These are phyloP conservation scores for Hassar affinis DNA, from an alignment of 2,113 vertebrate species.

Conservation along the genomic window DNA sequence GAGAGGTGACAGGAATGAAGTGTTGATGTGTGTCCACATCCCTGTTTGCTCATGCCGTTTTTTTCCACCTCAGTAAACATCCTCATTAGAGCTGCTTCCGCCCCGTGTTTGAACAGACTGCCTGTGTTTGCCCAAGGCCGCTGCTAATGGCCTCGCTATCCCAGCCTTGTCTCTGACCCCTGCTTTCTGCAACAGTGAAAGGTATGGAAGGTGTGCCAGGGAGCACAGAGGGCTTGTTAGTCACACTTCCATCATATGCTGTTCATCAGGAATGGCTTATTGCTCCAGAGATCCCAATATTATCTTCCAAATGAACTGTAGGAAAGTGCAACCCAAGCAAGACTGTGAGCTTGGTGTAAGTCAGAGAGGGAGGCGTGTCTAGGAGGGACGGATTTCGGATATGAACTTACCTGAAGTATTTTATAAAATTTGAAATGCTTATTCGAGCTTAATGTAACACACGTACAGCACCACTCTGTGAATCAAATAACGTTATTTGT, in stretches of 20 bases:
- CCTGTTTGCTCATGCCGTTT: constrained; percentile 43
- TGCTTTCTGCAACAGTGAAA: constrained; percentile 16
- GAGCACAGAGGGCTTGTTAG: constrained; percentile 5
- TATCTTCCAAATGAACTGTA: not conserved
- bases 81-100: constrained; percentile 53
- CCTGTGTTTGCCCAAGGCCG: constrained; percentile 49
- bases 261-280: not conserved
- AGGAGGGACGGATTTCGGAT: too few species aligned
- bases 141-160: constrained; percentile 46
- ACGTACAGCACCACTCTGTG: not conserved
- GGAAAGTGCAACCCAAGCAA: not conserved
- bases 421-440: not conserved
- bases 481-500: not conserved
- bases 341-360: not conserved
- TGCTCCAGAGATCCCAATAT: not conserved
- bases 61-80: constrained; percentile 53
- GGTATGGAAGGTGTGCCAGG: not conserved
- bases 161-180: constrained; percentile 25
- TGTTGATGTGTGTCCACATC: constrained; percentile 42
- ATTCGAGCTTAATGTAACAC: not conserved
- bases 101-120: constrained; percentile 52
- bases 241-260: not conserved
- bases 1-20: constrained; percentile 42
- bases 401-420: not conserved
- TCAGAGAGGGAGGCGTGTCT: not conserved